Percentiles rank a stretch among this genome's conserved stretches.
phyloP scores from a whole-genome alignment of 2,797 vertebrate genomes.

The Cynopterus sphinx region DNA sequence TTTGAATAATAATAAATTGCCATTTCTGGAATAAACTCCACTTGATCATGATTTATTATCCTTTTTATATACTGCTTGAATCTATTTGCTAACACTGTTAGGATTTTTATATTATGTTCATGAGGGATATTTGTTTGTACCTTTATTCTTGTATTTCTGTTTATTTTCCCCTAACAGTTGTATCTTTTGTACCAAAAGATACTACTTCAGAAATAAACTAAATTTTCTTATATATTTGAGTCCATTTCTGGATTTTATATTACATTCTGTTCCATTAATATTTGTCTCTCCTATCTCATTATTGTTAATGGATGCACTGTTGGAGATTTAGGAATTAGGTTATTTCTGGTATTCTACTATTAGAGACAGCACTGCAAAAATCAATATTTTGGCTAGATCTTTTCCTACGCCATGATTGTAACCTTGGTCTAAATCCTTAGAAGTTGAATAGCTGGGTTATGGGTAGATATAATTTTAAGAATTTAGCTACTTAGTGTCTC shows the following conservation, averaged over 20 bases:
- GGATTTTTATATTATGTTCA: neutral
- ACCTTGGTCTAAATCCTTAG: neutral
- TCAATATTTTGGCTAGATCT: neutral
- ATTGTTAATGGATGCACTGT: neutral
- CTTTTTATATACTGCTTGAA: neutral
- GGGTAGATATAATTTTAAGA: neutral
- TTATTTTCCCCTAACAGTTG: too few relatives aligned
- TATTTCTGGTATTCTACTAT: neutral
- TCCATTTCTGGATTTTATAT: neutral
- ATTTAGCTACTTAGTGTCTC: neutral
- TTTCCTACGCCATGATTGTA: neutral
- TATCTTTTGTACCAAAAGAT: neutral
- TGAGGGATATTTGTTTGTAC: neutral
- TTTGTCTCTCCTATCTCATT: neutral
- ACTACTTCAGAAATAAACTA: neutral
- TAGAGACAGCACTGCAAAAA: neutral
- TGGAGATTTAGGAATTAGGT: neutral
- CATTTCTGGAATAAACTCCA: neutral
- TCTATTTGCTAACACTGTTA: constrained; percentile 5
- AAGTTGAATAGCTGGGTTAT: neutral
- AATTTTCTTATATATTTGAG: neutral
- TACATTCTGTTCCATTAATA: neutral
- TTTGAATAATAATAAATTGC: neutral
- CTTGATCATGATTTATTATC: neutral
- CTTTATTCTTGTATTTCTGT: neutral